phyloP scores from a whole-genome alignment of 2,797 vertebrate species.

The Diplodus puntazzo region DNA sequence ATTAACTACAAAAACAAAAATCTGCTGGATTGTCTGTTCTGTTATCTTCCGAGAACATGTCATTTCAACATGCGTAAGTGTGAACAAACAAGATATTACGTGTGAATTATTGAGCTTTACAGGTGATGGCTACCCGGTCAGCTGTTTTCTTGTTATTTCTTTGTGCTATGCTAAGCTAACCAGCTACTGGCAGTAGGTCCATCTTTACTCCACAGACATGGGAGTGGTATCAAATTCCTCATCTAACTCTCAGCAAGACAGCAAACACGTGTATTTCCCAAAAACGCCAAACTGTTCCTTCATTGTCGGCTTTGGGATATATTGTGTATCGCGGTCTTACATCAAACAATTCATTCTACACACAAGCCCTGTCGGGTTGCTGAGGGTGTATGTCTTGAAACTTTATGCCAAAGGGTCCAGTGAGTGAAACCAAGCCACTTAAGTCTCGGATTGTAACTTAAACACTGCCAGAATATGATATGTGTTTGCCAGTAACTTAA shows the following conservation, averaged over 20 bases:
- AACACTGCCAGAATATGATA: conserved; percentile 41
- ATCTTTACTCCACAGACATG: not conserved
- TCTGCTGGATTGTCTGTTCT: not conserved
- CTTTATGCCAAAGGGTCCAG: not conserved
- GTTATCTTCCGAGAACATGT: not conserved
- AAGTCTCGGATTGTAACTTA: conserved; percentile 34
- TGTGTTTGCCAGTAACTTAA: not conserved
- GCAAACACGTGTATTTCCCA: not conserved
- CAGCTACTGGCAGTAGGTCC: not conserved
- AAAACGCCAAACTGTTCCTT: not conserved
- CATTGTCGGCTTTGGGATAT: not conserved
- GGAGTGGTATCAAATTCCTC: not conserved
- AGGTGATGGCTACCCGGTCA: not conserved
- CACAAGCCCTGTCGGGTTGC: not conserved
- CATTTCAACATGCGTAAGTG: no score
- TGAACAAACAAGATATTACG: not conserved
- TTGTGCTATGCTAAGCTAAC: not conserved
- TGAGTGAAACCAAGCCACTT: not conserved
- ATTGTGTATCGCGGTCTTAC: not conserved
- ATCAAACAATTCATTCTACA: not conserved
- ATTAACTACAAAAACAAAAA: not conserved
- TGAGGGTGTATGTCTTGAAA: not conserved
- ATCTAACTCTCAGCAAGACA: not conserved
- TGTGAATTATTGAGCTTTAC: not conserved
- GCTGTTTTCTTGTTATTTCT: not conserved